Percentiles rank a stretch among this genome's conserved stretches.
phyloP scores from a whole-genome alignment of 2,888 invertebrate genomes.

The Cancer borealis region DNA sequence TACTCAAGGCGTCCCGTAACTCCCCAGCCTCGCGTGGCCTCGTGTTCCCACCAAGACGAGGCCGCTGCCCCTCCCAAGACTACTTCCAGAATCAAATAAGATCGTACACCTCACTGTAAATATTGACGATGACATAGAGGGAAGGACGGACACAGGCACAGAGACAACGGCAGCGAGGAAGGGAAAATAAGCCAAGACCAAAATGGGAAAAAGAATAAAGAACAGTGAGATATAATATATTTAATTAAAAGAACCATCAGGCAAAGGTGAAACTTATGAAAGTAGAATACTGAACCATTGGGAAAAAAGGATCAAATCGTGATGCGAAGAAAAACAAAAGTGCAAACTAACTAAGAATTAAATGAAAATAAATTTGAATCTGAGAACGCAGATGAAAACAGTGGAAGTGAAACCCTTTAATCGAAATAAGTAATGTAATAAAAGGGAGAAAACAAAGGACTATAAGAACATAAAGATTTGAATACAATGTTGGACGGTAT shows the following conservation, averaged over 20 bases:
- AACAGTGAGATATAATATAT: background rate
- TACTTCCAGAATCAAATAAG: background rate
- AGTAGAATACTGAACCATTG: background rate
- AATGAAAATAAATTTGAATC: background rate
- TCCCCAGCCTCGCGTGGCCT: no score
- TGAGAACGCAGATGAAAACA: background rate
- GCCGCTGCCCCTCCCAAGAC: background rate
- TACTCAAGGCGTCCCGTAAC: background rate
- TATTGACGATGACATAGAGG: constrained; percentile 26
- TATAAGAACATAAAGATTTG: background rate
- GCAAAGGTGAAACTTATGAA: background rate
- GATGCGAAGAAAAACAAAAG: background rate
- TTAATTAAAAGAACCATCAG: background rate
- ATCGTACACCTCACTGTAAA: constrained; percentile 3
- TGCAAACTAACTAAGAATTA: background rate
- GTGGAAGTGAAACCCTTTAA: background rate
- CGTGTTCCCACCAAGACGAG: background rate
- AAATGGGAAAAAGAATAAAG: background rate
- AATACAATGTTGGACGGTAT: background rate
- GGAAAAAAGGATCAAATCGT: background rate
- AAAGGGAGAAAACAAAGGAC: background rate
- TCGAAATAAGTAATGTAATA: background rate
- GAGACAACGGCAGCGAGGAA: background rate
- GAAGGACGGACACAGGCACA: background rate
- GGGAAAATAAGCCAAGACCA: background rate